A percentile compares a stretch with the other conserved stretches of the same genome.
These are phyloP conservation scores for Theocolax elegans DNA, from an alignment of 1,140 invertebrate genomes.

Conservation along the genomic window DNA sequence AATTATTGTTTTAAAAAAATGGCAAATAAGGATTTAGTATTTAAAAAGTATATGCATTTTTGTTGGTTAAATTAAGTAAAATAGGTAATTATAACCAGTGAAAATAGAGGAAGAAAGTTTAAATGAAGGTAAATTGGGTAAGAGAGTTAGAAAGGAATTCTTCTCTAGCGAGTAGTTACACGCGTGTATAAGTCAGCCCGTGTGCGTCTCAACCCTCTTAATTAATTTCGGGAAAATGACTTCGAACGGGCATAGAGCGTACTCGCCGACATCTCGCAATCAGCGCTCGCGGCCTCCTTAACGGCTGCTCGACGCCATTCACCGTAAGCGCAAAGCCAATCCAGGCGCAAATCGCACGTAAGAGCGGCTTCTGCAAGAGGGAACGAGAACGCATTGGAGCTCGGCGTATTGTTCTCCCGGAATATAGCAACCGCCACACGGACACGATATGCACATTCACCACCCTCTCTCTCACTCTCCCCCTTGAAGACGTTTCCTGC, in stretches of 20 bases:
- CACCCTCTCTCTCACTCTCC: neutral
- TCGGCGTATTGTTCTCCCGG: constrained; percentile 15
- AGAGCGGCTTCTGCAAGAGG: neutral
- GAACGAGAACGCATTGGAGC: neutral
- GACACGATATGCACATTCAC: neutral
- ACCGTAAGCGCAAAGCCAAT: neutral
- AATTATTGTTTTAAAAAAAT: no score
- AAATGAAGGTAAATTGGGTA: no score
- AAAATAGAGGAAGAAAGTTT: no score
- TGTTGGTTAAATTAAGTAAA: no score
- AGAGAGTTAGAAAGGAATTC: no score
- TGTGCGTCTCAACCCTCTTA: constrained; percentile 8
- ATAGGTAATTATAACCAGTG: no score
- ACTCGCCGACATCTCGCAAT: constrained; percentile 21
- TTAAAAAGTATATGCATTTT: no score
- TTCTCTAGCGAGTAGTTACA: no score
- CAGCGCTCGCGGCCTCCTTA: constrained; percentile 8
- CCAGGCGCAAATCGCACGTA: neutral
- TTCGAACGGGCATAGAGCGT: no score
- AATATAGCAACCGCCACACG: neutral
- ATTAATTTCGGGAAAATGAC: constrained; percentile 34
- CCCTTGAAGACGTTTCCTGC: neutral
- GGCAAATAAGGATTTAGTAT: no score
- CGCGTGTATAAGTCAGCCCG: neutral
- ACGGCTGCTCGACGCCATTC: neutral